phyloP scores from a whole-genome alignment of 2,888 invertebrate genomes.

The Pristionchus entomophagus region DNA sequence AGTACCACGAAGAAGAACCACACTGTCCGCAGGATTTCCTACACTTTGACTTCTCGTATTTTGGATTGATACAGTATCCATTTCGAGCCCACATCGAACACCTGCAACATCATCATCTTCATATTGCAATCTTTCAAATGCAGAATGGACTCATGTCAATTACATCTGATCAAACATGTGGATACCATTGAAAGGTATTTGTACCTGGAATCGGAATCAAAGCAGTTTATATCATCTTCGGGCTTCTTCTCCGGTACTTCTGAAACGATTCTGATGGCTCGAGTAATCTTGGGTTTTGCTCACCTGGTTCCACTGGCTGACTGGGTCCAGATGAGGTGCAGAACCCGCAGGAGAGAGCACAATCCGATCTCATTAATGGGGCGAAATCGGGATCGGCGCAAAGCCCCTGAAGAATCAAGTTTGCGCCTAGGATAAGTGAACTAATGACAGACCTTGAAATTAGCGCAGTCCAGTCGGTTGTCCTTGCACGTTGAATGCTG shows the following conservation, averaged over 20 bases:
- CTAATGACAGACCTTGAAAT: constrained; percentile 6
- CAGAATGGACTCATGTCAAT: too few relatives aligned
- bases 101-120: too few relatives aligned
- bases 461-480: constrained; percentile 26
- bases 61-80: constrained; percentile 26
- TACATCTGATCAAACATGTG: too few relatives aligned
- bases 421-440: too few relatives aligned
- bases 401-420: background rate
- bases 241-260: constrained; percentile 6
- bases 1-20: background rate
- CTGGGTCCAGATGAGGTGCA: background rate
- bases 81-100: constrained; percentile 26
- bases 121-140: too few relatives aligned
- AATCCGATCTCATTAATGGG: background rate
- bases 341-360: constrained; percentile 12
- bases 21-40: background rate
- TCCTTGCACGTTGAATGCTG: constrained; percentile 22
- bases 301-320: background rate
- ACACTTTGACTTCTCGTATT: constrained; percentile 34
- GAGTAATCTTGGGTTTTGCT: background rate
- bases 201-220: constrained; percentile 10
- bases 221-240: constrained; percentile 19
- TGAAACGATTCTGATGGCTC: background rate
- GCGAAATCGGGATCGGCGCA: constrained; percentile 15
- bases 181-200: too few relatives aligned